phyloP scores from a whole-genome alignment of 2,797 vertebrate species.

The Neosilurus mollespiculum region DNA sequence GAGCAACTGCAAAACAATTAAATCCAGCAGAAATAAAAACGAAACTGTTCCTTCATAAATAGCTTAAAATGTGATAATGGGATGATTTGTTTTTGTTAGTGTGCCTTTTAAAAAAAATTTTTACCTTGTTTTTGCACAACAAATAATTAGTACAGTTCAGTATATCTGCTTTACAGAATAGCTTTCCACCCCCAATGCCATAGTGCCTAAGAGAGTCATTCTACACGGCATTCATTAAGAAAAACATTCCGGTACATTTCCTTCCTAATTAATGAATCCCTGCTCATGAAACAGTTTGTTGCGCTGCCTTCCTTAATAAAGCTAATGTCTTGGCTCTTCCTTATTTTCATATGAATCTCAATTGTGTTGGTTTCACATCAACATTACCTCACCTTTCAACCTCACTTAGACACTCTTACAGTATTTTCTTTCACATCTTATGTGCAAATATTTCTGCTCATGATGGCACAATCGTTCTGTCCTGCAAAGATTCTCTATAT shows the following conservation, averaged over 20 bases:
- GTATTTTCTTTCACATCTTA: background rate
- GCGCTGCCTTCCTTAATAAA: background rate
- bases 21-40: background rate
- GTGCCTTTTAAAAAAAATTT: background rate
- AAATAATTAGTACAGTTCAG: background rate
- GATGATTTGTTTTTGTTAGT: background rate
- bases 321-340: background rate
- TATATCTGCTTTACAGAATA: background rate
- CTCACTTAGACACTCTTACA: background rate
- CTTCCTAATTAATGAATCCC: conserved; percentile 8
- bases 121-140: background rate
- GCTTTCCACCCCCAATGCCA: background rate
- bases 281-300: background rate
- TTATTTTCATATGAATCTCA: background rate
- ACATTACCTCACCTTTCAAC: background rate
- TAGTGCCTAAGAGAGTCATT: background rate
- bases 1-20: background rate
- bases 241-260: conserved; percentile 11
- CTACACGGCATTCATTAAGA: background rate
- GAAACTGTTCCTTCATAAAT: background rate
- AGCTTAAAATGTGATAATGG: background rate
- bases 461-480: background rate
- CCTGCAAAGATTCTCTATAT: background rate
- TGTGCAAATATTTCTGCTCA: too few species aligned
- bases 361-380: conserved; percentile 8